Percentiles rank a stretch among this genome's conserved stretches.
Evolutionary conservation across 2,113 vertebrate genomes (phyloP).

Genomic region (Megalops atlanticus): DNA sequence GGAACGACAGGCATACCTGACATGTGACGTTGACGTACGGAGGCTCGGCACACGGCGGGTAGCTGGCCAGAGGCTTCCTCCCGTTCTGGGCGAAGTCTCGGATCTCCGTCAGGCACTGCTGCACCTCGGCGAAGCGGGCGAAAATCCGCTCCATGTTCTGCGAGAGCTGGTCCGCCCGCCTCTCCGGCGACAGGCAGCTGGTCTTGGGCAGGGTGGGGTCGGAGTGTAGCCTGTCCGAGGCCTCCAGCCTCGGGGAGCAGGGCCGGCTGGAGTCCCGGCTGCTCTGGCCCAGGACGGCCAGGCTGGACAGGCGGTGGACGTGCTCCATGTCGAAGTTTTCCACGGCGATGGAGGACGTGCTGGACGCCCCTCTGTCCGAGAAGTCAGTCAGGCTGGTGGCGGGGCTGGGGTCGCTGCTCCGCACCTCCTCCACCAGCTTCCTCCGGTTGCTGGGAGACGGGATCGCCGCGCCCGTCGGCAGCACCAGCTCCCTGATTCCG

Average conservation of each 20-base stretch:
- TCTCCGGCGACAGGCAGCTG: constrained; percentile 62
- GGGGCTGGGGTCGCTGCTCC: constrained; percentile 72
- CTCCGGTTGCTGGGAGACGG: constrained; percentile 68
- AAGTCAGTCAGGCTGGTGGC: constrained; percentile 72
- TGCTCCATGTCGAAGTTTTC: constrained; percentile 69
- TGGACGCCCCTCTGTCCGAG: constrained; percentile 66
- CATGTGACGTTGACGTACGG: constrained; percentile 82
- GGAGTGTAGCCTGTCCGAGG: constrained; percentile 49
- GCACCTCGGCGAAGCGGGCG: constrained; percentile 75
- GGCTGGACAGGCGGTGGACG: constrained; percentile 50
- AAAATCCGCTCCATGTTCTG: constrained; percentile 80
- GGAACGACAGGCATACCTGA: constrained; percentile 78
- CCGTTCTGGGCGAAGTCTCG: constrained; percentile 74
- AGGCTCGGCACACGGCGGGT: constrained; percentile 77
- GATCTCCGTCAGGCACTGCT: constrained; percentile 78
- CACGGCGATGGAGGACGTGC: constrained; percentile 60
- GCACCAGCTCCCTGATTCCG: constrained; percentile 70
- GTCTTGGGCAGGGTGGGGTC: constrained; percentile 53
- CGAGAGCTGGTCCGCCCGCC: constrained; percentile 62
- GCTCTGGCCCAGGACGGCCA: constrained; percentile 63
- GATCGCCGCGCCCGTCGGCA: constrained; percentile 67
- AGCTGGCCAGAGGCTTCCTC: constrained; percentile 65
- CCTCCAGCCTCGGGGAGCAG: constrained; percentile 66
- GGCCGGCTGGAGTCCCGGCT: constrained; percentile 63
- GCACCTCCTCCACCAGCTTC: constrained; percentile 83